These are phyloP conservation scores for Buceros bicornis DNA, from an alignment of 2,797 vertebrate species.

Conservation along the genomic window DNA sequence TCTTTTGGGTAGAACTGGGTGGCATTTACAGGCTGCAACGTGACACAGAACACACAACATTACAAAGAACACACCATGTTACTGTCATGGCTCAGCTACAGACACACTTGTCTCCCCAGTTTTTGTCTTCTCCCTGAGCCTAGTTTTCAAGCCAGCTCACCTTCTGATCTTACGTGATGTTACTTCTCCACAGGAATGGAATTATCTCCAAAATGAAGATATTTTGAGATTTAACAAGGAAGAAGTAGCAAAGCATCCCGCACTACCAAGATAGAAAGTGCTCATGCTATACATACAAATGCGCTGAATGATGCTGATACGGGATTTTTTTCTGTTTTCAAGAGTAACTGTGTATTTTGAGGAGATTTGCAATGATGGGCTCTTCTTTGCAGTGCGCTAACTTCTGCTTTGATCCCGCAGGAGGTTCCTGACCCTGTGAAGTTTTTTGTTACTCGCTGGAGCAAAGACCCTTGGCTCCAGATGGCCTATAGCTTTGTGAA, in stretches of 20 bases:
- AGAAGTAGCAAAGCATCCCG: not conserved
- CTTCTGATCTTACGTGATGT: not conserved
- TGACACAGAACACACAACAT: not conserved
- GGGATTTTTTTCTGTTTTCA: not conserved
- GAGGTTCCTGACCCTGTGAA: conserved; percentile 92
- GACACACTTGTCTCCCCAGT: not conserved
- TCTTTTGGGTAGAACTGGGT: not conserved
- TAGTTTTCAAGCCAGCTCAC: not conserved
- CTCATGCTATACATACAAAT: not conserved
- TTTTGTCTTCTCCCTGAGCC: not conserved
- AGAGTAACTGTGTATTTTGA: not conserved
- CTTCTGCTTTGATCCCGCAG: conserved; percentile 69
- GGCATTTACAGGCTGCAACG: not conserved
- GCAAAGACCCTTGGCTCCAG: conserved; percentile 92
- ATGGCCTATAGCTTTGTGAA: conserved; percentile 98
- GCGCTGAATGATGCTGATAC: not conserved
- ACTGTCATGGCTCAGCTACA: not conserved
- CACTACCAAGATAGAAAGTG: not conserved
- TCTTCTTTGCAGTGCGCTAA: not conserved
- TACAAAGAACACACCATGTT: not conserved
- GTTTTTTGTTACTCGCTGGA: conserved; percentile 94
- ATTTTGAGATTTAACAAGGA: not conserved
- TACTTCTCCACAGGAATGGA: not conserved
- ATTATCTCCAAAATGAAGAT: not conserved
- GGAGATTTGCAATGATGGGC: not conserved